Conservation (phyloP, 1,140 invertebrate genomes). For the Copidosoma floridanum region DNA sequence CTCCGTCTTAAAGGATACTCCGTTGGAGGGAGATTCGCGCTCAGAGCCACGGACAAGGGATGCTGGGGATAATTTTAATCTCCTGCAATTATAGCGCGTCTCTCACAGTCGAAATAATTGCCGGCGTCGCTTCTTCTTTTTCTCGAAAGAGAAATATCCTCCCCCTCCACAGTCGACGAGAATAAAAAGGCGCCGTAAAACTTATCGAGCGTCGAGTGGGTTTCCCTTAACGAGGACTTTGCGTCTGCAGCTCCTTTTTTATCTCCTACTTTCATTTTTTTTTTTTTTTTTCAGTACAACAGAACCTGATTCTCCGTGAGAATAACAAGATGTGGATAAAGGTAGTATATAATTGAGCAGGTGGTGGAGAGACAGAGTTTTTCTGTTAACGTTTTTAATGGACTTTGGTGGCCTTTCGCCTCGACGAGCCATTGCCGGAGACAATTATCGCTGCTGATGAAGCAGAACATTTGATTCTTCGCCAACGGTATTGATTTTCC, state of each 20-base stretch:
- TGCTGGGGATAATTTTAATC: background rate
- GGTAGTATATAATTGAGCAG: background rate
- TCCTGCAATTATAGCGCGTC: background rate
- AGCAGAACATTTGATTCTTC: too few species aligned
- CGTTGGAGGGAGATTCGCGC: too few species aligned
- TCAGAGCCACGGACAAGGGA: too few species aligned
- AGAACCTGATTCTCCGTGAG: constrained; percentile 3
- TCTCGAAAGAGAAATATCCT: too few species aligned
- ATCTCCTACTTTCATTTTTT: too few species aligned
- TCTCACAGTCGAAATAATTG: background rate
- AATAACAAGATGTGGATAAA: constrained; percentile 9
- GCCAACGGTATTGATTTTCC: background rate
- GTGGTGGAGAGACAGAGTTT: constrained; percentile 8
- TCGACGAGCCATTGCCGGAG: too few species aligned
- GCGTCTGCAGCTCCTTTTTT: too few species aligned
- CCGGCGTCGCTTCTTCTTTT: background rate
- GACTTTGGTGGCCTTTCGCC: constrained; percentile 2
- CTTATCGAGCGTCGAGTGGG: background rate
- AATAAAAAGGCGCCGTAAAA: background rate
- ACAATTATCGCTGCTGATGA: constrained; percentile 18
- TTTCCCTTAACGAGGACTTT: background rate
- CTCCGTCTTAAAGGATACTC: too few species aligned
- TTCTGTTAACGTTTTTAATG: constrained; percentile 27
- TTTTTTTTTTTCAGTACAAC: background rate
- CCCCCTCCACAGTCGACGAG: too few species aligned